A percentile compares a stretch with the other conserved stretches of the same genome.
These are phyloP conservation scores for Scaptomyza caliginosa DNA, from an alignment of 2,888 invertebrate species.

Conservation along the genomic window DNA sequence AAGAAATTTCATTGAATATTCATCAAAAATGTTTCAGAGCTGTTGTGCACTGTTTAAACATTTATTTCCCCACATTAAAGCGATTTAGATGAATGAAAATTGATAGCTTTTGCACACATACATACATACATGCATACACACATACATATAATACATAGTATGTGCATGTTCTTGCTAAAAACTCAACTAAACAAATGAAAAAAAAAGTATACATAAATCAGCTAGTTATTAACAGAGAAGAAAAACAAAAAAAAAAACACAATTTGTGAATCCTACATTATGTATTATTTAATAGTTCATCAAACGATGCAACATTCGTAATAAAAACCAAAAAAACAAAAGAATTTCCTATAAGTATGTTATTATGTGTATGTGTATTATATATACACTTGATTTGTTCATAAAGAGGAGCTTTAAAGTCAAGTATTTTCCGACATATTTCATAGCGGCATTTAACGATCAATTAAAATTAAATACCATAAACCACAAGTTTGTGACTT, in stretches of 20 bases:
- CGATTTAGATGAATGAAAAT: no score
- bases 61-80: no score
- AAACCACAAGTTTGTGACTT: no score
- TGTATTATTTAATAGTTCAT: slow-evolving; percentile 58
- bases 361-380: background rate
- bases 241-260: slow-evolving; percentile 5
- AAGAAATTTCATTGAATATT: background rate
- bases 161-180: slow-evolving; percentile 1
- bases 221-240: slow-evolving; percentile 28
- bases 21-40: slow-evolving; percentile 2
- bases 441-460: no score
- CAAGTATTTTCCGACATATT: background rate
- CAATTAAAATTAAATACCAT: no score
- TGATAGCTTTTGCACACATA: no score
- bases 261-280: slow-evolving; percentile 48
- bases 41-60: background rate
- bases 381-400: background rate
- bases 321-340: slow-evolving; percentile 45
- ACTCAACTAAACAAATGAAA: slow-evolving; percentile 1
- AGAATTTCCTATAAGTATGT: slow-evolving; percentile 38
- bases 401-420: no score
- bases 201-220: slow-evolving; percentile 15
- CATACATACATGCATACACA: background rate
- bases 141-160: background rate
- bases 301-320: slow-evolving; percentile 47